Percentiles rank a stretch among this genome's conserved stretches.
These are phyloP conservation scores for Thysanoteuthis rhombus DNA, from an alignment of 2,888 invertebrate species.

Conservation along the genomic window DNA sequence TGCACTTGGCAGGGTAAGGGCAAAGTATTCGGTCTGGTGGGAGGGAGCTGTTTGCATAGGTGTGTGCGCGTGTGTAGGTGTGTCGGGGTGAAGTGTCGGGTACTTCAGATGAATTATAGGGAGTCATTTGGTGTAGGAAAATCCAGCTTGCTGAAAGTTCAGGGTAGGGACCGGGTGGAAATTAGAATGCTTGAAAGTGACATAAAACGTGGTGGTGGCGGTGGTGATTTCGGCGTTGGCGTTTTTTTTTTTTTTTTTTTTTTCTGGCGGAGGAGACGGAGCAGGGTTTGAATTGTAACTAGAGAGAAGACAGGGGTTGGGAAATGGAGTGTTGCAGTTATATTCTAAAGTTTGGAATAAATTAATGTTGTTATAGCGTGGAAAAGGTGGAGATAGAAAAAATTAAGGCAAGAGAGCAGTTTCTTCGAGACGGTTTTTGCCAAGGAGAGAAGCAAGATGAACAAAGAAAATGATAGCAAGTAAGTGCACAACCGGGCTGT, in stretches of 20 bases:
- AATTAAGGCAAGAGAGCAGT: background rate
- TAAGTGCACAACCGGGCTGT: background rate
- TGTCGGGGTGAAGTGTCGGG: constrained; percentile 12
- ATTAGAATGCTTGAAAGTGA: background rate
- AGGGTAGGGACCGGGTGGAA: constrained; percentile 12
- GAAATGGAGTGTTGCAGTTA: background rate
- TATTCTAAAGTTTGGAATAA: background rate
- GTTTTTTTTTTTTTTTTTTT: background rate
- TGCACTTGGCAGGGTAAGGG: background rate
- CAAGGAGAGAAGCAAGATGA: background rate
- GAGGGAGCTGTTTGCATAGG: background rate
- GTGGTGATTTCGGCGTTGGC: background rate
- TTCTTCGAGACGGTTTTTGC: background rate
- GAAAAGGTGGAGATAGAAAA: background rate
- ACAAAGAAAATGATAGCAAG: background rate
- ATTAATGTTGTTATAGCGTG: background rate
- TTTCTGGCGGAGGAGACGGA: background rate
- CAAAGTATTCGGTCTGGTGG: background rate
- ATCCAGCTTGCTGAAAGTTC: background rate
- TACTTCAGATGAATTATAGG: constrained; percentile 12
- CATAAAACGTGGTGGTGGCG: background rate
- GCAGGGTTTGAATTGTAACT: background rate
- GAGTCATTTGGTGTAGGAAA: constrained; percentile 1
- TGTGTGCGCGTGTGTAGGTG: background rate
- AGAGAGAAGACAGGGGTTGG: background rate